A percentile compares a stretch with the other conserved stretches of the same genome.
Evolutionary conservation across 2,797 vertebrate species (phyloP).

Genomic region (Falco naumanni): DNA sequence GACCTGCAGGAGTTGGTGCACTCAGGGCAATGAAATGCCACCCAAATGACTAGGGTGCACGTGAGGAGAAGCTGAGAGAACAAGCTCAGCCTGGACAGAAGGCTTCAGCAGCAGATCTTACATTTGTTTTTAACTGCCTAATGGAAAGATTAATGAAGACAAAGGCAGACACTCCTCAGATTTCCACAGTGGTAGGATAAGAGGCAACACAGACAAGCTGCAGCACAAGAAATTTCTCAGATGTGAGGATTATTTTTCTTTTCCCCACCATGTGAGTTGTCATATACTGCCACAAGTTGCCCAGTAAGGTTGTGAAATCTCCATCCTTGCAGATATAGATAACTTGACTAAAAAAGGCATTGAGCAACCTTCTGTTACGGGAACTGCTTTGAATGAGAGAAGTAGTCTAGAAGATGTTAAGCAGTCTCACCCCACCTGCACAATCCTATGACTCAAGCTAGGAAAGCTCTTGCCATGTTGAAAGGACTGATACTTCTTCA

Average conservation of each 20-base stretch:
- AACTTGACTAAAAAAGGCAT: not conserved
- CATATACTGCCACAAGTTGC: not conserved
- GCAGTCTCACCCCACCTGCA: not conserved
- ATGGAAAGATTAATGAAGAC: not conserved
- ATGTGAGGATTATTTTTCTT: not conserved
- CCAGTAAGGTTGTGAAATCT: not conserved
- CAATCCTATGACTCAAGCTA: not conserved
- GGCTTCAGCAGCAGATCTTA: not conserved
- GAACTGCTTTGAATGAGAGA: not conserved
- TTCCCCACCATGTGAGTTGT: not conserved
- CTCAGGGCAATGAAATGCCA: not conserved
- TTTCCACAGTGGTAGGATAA: not conserved
- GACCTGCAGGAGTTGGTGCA: not conserved
- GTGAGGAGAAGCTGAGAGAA: not conserved
- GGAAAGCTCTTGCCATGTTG: not conserved
- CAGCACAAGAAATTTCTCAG: not conserved
- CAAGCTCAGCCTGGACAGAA: not conserved
- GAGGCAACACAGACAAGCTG: not conserved
- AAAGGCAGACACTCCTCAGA: not conserved
- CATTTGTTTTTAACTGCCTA: not conserved
- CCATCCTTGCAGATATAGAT: not conserved
- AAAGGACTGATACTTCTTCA: not conserved
- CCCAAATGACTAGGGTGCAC: not conserved
- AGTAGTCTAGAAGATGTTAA: not conserved
- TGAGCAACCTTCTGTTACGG: not conserved